A percentile compares a stretch with the other conserved stretches of the same genome.
Evolutionary conservation across 2,888 invertebrate genomes (phyloP).

Genomic region (Celastrina argiolus): DNA sequence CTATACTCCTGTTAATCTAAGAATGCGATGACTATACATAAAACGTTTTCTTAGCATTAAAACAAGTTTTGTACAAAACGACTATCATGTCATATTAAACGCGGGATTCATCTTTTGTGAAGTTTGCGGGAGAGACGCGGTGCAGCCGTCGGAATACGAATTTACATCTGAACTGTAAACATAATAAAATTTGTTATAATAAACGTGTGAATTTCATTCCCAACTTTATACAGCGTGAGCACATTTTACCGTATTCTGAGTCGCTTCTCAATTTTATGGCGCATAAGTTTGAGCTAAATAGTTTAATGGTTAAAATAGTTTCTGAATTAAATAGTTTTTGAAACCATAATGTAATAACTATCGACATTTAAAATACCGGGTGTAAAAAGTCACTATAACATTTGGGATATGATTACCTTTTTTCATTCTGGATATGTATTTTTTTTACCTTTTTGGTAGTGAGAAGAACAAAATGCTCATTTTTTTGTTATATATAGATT

Average conservation of each 20-base stretch:
- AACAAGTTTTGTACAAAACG: constrained; percentile 10
- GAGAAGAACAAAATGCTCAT: no score
- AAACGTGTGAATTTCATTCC: constrained; percentile 21
- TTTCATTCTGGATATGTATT: no score
- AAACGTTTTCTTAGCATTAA: constrained; percentile 2
- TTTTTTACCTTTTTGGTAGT: no score
- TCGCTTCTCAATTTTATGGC: constrained; percentile 6
- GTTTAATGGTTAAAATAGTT: not conserved
- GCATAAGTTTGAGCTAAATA: not conserved
- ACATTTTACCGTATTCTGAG: constrained; percentile 7
- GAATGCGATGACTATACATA: not conserved
- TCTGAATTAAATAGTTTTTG: not conserved
- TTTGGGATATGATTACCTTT: no score
- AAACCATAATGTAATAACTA: not conserved
- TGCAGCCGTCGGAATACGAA: constrained; percentile 17
- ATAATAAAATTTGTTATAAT: constrained; percentile 23
- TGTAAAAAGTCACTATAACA: no score
- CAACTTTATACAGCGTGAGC: constrained; percentile 4
- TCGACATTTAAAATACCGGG: no score
- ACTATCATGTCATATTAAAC: constrained; percentile 20
- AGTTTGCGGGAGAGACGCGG: constrained; percentile 2
- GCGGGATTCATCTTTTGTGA: constrained; percentile 20
- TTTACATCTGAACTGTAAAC: constrained; percentile 22
- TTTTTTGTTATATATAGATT: no score
- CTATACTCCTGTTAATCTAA: no score